Evolutionary conservation across 2,797 vertebrate genomes (phyloP).

Genomic region (Myioborus miniatus): DNA sequence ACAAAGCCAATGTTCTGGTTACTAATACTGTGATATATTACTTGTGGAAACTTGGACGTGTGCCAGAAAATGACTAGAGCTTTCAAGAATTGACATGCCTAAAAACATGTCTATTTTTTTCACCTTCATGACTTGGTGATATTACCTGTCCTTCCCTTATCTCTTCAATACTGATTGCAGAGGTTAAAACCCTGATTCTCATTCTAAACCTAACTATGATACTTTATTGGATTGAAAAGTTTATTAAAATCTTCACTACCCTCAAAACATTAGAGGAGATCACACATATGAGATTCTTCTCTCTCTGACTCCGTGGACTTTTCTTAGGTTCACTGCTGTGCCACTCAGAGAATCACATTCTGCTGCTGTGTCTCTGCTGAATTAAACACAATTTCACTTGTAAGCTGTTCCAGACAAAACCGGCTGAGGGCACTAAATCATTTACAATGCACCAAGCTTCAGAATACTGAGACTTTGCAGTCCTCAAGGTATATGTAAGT

Average conservation of each 20-base stretch:
- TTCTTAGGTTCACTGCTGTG: neutral
- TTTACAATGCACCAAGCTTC: neutral
- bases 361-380: neutral
- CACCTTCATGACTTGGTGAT: neutral
- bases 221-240: neutral
- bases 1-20: neutral
- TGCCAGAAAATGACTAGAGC: neutral
- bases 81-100: neutral
- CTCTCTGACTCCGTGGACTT: neutral
- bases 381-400: neutral
- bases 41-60: neutral
- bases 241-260: neutral
- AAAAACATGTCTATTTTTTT: neutral
- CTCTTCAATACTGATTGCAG: neutral
- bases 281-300: neutral
- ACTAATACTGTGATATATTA: neutral
- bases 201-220: neutral
- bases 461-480: neutral
- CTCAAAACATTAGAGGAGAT: neutral
- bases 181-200: neutral
- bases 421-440: slow-evolving; percentile 35
- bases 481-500: neutral
- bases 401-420: slow-evolving; percentile 1
- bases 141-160: neutral
- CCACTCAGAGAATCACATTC: neutral